Evolutionary conservation across 2,888 invertebrate genomes (phyloP).

Genomic region (Embidobia sp.): DNA sequence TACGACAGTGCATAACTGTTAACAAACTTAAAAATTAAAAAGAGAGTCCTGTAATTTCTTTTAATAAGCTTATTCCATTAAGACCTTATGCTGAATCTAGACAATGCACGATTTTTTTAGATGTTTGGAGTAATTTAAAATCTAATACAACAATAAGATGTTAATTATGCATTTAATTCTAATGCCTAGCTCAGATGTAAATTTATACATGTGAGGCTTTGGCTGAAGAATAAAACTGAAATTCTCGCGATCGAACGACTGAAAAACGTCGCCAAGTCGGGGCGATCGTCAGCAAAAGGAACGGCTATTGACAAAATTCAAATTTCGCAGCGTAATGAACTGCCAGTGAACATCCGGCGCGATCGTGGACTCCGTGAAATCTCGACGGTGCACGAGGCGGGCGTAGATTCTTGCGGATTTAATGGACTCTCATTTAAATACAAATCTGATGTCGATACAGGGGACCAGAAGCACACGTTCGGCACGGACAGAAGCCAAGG

Average conservation of each 20-base stretch:
- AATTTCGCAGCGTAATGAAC: constrained; percentile 55
- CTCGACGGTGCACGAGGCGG: constrained; percentile 54
- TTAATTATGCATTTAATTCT: no score
- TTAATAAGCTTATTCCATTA: no score
- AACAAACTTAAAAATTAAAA: no score
- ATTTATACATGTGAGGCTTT: no score
- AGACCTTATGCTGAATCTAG: no score
- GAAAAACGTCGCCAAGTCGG: neutral
- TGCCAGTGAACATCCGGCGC: constrained; percentile 61
- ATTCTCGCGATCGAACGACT: neutral
- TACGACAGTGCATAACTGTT: no score
- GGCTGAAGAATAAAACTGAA: no score
- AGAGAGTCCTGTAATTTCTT: no score
- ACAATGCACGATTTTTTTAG: no score
- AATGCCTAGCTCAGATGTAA: no score
- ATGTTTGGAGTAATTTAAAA: no score
- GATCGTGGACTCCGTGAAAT: constrained; percentile 61
- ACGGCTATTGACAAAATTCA: constrained; percentile 46
- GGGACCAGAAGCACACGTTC: constrained; percentile 63
- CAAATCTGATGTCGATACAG: constrained; percentile 81
- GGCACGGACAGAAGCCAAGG: constrained; percentile 68
- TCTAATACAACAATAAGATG: no score
- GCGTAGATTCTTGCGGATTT: constrained; percentile 79
- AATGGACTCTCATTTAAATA: constrained; percentile 82
- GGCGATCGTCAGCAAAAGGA: neutral